phyloP scores from a whole-genome alignment of 2,113 vertebrate species.

The Clupea harengus region DNA sequence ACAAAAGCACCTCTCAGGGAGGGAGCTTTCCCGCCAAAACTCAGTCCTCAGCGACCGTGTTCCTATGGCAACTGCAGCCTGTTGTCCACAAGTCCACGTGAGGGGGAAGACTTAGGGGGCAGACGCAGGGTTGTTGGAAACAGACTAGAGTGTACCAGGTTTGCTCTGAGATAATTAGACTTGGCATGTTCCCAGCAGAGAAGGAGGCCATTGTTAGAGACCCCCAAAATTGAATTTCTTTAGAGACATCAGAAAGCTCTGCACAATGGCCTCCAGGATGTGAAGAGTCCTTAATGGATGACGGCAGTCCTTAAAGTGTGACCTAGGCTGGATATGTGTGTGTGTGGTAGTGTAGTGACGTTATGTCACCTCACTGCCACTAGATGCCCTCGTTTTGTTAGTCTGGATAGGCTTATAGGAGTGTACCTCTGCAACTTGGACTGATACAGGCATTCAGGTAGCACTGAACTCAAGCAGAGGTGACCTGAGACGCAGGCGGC shows the following conservation, averaged over 20 bases:
- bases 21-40: slow-evolving; percentile 52
- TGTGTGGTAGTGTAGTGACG: neutral
- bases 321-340: neutral
- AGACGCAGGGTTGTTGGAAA: neutral
- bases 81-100: slow-evolving; percentile 50
- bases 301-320: slow-evolving; percentile 23
- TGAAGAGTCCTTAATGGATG: slow-evolving; percentile 21
- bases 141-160: neutral
- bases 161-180: slow-evolving; percentile 30
- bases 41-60: slow-evolving; percentile 35
- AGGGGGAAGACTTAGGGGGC: slow-evolving; percentile 9
- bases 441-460: neutral
- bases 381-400: slow-evolving; percentile 44
- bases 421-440: neutral
- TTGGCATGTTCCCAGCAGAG: slow-evolving; percentile 21
- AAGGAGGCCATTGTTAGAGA: neutral
- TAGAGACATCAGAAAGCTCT: slow-evolving; percentile 25
- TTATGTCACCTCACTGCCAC: slow-evolving; percentile 28
- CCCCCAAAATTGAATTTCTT: slow-evolving; percentile 19
- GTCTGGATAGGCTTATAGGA: neutral
- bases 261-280: slow-evolving; percentile 19
- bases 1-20: slow-evolving; percentile 27
- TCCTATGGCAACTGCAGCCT: slow-evolving; percentile 51
- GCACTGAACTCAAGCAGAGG: neutral
- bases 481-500: neutral